Base-by-base conservation (phyloP, 2,113 vertebrate species). In the Thamnaconus septentrionalis region DNA sequence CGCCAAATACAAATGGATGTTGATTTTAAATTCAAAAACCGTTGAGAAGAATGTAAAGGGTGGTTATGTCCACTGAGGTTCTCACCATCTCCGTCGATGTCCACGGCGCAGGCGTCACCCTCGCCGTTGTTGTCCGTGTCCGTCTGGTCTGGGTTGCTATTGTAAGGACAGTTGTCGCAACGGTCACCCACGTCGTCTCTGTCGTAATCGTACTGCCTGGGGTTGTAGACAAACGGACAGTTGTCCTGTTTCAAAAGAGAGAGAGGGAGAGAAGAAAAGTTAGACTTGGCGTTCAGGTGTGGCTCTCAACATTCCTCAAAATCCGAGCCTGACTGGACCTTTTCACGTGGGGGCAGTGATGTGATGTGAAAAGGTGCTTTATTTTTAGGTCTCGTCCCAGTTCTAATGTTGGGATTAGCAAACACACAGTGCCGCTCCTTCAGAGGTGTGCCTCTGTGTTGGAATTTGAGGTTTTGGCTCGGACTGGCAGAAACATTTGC, bases 81-180 rank as follows among this genome's bases (percentile, higher is more conserved):
- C 93, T 79, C 81, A 99, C 98, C 96, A 49, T 99, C 98, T 69
- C 98, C 98, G 53, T 99, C 97, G 7, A 98, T 99, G 88, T 99
- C 98, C 53, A 95, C 85, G 3, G 98, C 94, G 31, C 98, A 99
- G 43, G 96, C 96, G 3, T 99, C 98, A 66, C 98, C 98, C 79
- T 98, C 97, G 56, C 96, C 95, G 0, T 99, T 99, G 80, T 85
- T 93, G 87, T 99, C 98, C 0, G 98, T 99, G 85, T 99, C 97
- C 0, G 92, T 95, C 85, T 99, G 98, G 71, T 98, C 96, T 42
- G 98, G 95, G 85, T 99, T 99, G 84, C 97, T 96, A 76, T 97
- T 94, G 89, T 99, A 98, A 4, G 96, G 95, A 59, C 98, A 99
- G 88, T 99, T 99, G 78, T 99, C 98, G 73, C 98, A 99, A 66